Evolutionary conservation across 2,888 invertebrate species (phyloP).

Genomic region (Monoplex corrugatus): DNA sequence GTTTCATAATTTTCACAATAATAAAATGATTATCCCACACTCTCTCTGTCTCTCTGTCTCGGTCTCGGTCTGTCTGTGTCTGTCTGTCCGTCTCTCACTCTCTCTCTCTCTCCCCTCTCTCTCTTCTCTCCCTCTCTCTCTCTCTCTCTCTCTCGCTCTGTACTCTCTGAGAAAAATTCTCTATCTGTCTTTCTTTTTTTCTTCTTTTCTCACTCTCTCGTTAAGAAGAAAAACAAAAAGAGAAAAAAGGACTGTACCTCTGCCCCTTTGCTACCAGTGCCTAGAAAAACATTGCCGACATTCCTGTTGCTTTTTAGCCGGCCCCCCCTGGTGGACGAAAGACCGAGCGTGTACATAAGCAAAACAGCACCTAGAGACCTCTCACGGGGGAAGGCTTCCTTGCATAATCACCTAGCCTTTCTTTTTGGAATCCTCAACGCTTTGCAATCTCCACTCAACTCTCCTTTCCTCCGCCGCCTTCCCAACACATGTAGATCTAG

Average conservation of each 20-base stretch:
- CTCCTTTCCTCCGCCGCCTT: no score
- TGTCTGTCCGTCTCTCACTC: slow-evolving; percentile 10
- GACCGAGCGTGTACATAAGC: neutral
- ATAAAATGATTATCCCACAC: neutral
- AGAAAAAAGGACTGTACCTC: no score
- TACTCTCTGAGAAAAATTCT: neutral
- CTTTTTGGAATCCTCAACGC: no score
- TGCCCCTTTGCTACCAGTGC: neutral
- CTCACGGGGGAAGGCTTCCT: neutral
- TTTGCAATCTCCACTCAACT: no score
- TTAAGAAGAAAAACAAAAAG: no score
- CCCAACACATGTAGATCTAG: no score
- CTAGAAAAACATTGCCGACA: slow-evolving; percentile 5
- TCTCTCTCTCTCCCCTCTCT: no score
- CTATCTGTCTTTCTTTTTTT: no score
- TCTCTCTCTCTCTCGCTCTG: slow-evolving; percentile 34
- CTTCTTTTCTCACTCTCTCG: neutral
- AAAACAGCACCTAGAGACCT: neutral
- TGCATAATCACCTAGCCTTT: no score
- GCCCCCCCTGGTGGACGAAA: neutral
- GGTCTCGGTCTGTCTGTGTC: slow-evolving; percentile 7
- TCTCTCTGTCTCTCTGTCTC: neutral
- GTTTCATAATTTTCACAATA: no score
- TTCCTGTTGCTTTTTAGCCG: neutral
- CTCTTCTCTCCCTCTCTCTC: slow-evolving; percentile 29